Evolutionary conservation across 2,797 vertebrate genomes (phyloP).

Genomic region (Remorina albescens): DNA sequence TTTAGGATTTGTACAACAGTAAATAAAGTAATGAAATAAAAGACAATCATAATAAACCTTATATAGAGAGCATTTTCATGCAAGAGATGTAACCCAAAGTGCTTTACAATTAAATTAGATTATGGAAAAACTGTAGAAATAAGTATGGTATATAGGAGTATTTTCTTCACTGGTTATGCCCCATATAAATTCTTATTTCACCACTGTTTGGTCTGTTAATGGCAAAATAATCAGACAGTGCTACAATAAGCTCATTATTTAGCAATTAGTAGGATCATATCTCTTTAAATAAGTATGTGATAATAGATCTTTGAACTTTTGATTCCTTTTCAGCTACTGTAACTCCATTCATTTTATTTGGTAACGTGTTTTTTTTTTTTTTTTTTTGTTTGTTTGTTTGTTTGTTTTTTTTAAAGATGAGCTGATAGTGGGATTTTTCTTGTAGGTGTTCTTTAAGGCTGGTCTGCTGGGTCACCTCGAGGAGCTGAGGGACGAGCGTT

Average conservation of each 20-base stretch:
- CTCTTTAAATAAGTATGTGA: neutral
- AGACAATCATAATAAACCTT: too few relatives aligned
- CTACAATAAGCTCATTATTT: too few relatives aligned
- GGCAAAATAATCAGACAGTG: neutral
- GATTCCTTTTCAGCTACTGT: neutral
- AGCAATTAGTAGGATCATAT: too few relatives aligned
- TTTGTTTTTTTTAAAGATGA: too few relatives aligned
- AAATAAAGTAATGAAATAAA: too few relatives aligned
- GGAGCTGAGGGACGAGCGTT: constrained; percentile 90
- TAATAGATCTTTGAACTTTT: neutral
- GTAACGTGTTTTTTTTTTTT: neutral
- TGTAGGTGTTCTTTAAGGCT: constrained; percentile 95
- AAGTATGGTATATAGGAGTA: too few relatives aligned
- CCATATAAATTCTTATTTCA: neutral
- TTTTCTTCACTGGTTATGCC: too few relatives aligned
- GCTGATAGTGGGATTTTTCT: neutral
- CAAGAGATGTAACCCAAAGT: too few relatives aligned
- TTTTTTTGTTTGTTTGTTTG: too few relatives aligned
- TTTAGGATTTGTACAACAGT: neutral
- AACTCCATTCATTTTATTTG: neutral
- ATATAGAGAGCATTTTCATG: too few relatives aligned
- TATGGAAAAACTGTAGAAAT: too few relatives aligned
- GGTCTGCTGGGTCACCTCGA: constrained; percentile 91
- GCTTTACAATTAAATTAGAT: too few relatives aligned
- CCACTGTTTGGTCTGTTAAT: neutral